Percentiles rank a stretch among this genome's conserved stretches.
Evolutionary conservation across 2,888 invertebrate genomes (phyloP).

Genomic region (Lissocephala sabroskyi): DNA sequence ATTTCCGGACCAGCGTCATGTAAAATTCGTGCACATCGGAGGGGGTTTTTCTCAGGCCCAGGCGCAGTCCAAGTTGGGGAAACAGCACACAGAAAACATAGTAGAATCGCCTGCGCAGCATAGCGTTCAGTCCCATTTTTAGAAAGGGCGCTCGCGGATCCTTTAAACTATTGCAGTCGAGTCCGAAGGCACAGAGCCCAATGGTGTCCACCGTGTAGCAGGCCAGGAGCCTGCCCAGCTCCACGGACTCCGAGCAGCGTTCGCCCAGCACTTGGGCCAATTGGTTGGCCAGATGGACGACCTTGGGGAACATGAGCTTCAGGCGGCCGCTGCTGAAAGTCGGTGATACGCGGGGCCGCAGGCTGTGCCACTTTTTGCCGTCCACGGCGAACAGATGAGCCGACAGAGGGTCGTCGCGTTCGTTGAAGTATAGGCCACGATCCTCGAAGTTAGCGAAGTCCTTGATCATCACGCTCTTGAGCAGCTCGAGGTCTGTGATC

Average conservation of each 20-base stretch:
- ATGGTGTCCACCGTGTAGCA: constrained; percentile 74
- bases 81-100: constrained; percentile 36
- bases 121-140: constrained; percentile 50
- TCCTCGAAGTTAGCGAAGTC: constrained; percentile 67
- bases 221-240: constrained; percentile 71
- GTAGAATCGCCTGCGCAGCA: constrained; percentile 19
- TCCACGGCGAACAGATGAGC: constrained; percentile 69
- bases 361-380: constrained; percentile 67
- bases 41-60: constrained; percentile 40
- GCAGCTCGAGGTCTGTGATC: constrained; percentile 55
- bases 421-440: constrained; percentile 64
- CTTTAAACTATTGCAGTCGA: constrained; percentile 72
- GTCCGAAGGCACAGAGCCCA: constrained; percentile 73
- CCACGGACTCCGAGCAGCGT: constrained; percentile 44
- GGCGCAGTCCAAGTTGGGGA: constrained; percentile 40
- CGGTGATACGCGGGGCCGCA: constrained; percentile 66
- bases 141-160: constrained; percentile 70
- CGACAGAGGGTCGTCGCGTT: constrained; percentile 68
- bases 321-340: constrained; percentile 68
- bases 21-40: constrained; percentile 72
- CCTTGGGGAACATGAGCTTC: constrained; percentile 64
- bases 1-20: constrained; percentile 44
- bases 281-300: constrained; percentile 40
- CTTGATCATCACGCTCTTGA: constrained; percentile 59
- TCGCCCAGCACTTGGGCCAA: constrained; percentile 33